phyloP scores from a whole-genome alignment of 2,888 invertebrate species.

The Drosophila lacicola region DNA sequence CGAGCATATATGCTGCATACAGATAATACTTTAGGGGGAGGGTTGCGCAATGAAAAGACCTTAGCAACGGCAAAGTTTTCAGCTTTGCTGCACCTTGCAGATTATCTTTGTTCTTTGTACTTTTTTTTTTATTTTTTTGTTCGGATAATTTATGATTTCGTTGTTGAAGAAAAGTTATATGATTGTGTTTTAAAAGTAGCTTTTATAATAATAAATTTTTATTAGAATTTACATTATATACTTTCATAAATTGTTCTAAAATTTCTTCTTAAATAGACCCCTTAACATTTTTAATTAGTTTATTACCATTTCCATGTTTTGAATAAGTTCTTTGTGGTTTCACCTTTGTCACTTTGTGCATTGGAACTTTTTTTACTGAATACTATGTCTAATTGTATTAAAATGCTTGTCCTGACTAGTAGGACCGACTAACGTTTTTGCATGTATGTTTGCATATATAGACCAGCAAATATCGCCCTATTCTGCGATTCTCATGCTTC shows the following conservation, averaged over 20 bases:
- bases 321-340: background rate
- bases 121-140: conserved; percentile 1
- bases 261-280: background rate
- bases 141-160: conserved; percentile 55
- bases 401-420: too few relatives aligned
- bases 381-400: too few relatives aligned
- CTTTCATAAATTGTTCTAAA: background rate
- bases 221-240: background rate
- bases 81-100: conserved; percentile 49
- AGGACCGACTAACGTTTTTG: too few relatives aligned
- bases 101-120: conserved; percentile 56
- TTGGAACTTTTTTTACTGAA: background rate
- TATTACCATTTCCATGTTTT: background rate
- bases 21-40: conserved; percentile 12
- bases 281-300: background rate
- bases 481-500: too few relatives aligned
- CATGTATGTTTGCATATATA: too few relatives aligned
- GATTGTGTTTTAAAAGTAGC: conserved; percentile 3
- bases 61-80: conserved; percentile 50
- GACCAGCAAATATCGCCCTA: too few relatives aligned
- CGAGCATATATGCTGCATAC: conserved; percentile 35
- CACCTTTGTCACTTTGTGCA: background rate
- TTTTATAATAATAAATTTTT: conserved; percentile 1
- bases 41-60: conserved; percentile 7
- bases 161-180: conserved; percentile 27